Base-by-base conservation (phyloP, 92 coral and sea anemone genomes). In the Bergia sp. region DNA sequence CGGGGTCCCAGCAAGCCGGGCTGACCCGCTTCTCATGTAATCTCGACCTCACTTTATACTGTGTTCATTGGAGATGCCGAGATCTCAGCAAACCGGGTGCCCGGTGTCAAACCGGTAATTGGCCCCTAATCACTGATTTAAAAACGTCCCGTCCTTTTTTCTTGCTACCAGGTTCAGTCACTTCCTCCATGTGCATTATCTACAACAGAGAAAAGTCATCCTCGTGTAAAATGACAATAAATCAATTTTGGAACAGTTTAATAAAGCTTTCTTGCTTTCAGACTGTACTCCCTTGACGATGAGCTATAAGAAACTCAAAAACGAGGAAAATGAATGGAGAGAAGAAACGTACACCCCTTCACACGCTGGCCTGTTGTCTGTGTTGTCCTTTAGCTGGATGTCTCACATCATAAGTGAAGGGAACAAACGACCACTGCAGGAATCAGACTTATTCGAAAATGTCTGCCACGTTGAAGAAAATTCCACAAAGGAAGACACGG, bases 321-420 rank as follows among this genome's bases (percentile, higher is more conserved):
- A 40, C 73, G 85, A 81, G 13, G 85, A 81, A 1, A 42, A 45
- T 16, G 53, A 77, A 20, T 4, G 7, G 4, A 57, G 37, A 37
- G 73, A 37, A 5, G 73, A 81, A 1, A 61, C 29, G 50, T 57
- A 53, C 55, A 5, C 55, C 10, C 39, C 85, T 1, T 61, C 73
- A 21, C 73, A 81, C 49, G 73, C 88, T 41, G 37, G 91, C 53
- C 74, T 75, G 3, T 1, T 76, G 4, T 58, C 82, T 7, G 88
- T 74, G 13, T 38, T 89, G 69, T 38, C 73, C 61, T 89, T 89
- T 65, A 82, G 88, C 72, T 89, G 91, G 91, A 50, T 89, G 45
- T 89, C 91, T 37, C 49, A 55, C 15, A 83, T 86, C 44, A 89
- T 89, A 47, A 83, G 88, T 23, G 83, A 76, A 39, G 91, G 91